These are phyloP conservation scores for Gambusia holbrooki DNA, from an alignment of 2,113 vertebrate genomes.

Conservation along the genomic window DNA sequence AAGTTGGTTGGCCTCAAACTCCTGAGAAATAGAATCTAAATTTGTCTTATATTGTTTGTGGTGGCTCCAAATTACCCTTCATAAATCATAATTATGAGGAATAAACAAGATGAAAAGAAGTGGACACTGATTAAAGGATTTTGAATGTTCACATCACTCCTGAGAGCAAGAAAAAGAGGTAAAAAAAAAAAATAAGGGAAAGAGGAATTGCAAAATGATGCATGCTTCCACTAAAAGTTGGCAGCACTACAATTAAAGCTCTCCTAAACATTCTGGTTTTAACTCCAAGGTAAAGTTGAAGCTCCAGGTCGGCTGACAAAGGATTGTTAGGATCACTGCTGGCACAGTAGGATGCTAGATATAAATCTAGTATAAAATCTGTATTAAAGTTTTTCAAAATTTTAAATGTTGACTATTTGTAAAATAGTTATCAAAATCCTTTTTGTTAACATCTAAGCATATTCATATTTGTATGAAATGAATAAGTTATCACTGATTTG, in stretches of 20 bases:
- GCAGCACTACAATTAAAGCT: slow-evolving; percentile 3
- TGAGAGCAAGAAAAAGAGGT: background rate
- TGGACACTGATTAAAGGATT: slow-evolving; percentile 6
- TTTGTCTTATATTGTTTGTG: too few species aligned
- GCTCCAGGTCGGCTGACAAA: background rate
- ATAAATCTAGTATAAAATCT: too few species aligned
- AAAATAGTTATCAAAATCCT: too few species aligned
- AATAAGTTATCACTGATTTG: too few species aligned
- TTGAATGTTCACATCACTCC: slow-evolving; percentile 1
- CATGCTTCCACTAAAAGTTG: background rate
- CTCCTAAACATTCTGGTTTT: background rate
- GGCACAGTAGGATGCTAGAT: too few species aligned
- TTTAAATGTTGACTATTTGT: too few species aligned
- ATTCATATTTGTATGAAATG: too few species aligned
- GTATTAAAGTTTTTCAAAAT: too few species aligned
- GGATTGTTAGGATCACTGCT: background rate
- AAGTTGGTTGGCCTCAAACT: too few species aligned
- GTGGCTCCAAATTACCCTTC: background rate
- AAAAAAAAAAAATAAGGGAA: background rate
- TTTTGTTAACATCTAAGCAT: too few species aligned
- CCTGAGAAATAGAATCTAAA: too few species aligned
- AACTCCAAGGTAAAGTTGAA: slow-evolving; percentile 3
- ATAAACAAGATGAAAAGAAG: slow-evolving; percentile 15
- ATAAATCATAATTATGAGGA: background rate
- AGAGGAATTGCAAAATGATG: slow-evolving; percentile 1